phyloP scores from a whole-genome alignment of 2,113 vertebrate species.

The Deroptyus accipitrinus region DNA sequence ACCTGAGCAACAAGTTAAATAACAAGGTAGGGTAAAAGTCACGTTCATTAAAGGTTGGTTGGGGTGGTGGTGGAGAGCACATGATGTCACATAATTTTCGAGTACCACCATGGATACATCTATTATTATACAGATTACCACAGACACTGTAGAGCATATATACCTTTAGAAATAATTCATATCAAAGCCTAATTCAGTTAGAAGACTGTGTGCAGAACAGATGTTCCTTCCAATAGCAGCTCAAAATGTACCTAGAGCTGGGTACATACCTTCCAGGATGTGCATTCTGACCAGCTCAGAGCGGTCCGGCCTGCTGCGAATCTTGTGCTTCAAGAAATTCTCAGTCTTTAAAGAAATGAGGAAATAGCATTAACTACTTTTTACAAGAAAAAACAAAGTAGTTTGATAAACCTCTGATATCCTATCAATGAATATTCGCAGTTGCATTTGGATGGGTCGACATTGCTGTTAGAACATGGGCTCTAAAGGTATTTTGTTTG shows the following conservation, averaged over 20 bases:
- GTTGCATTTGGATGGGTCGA: background rate
- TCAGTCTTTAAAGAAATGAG: slow-evolving; percentile 83
- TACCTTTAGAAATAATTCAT: background rate
- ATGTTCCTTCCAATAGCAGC: background rate
- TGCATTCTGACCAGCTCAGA: slow-evolving; percentile 98
- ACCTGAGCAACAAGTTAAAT: background rate
- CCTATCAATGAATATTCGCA: background rate
- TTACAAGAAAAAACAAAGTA: background rate
- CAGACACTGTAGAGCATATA: background rate
- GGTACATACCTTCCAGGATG: slow-evolving; percentile 90
- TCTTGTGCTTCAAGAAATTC: slow-evolving; percentile 98
- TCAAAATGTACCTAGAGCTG: background rate
- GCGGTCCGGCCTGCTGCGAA: slow-evolving; percentile 93
- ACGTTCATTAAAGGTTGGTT: background rate
- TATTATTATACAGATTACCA: background rate
- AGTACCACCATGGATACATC: background rate
- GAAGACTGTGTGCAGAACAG: background rate
- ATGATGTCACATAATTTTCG: background rate
- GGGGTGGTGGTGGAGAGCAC: background rate
- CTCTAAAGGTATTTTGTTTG: background rate
- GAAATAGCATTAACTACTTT: background rate
- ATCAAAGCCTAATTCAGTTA: background rate
- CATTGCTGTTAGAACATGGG: background rate
- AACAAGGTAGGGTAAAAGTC: background rate
- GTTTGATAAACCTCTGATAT: background rate